Evolutionary conservation across 2,113 vertebrate genomes (phyloP).

Genomic region (Chaetorhynchus papuensis): DNA sequence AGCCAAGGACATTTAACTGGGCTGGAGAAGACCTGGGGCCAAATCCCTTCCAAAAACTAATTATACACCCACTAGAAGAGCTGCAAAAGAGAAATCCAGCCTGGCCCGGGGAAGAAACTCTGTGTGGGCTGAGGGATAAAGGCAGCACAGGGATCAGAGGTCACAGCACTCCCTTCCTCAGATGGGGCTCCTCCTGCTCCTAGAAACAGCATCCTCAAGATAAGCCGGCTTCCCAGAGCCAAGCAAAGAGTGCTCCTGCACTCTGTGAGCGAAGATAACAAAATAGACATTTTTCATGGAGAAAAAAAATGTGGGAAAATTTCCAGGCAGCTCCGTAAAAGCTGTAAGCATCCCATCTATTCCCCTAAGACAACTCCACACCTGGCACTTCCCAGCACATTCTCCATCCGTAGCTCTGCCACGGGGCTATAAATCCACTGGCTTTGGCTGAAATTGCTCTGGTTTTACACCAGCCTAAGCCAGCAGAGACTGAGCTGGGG

Average conservation of each 20-base stretch:
- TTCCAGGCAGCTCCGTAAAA: not conserved
- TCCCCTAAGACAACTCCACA: not conserved
- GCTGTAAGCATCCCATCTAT: not conserved
- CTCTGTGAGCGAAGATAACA: not conserved
- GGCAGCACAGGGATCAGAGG: not conserved
- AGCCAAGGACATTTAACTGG: not conserved
- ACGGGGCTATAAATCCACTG: not conserved
- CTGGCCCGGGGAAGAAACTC: not conserved
- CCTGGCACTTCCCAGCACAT: not conserved
- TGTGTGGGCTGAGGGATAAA: not conserved
- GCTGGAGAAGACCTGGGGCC: slow-evolving; percentile 10
- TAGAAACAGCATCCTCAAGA: not conserved
- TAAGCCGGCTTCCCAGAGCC: not conserved
- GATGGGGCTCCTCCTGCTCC: not conserved
- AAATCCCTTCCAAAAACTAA: not conserved
- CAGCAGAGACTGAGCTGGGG: not conserved
- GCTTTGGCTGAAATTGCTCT: not conserved
- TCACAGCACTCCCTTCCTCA: not conserved
- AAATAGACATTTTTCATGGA: not conserved
- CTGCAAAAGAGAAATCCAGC: not conserved
- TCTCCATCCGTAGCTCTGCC: not conserved
- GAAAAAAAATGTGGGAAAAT: not conserved
- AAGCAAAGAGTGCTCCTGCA: not conserved
- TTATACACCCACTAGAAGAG: not conserved
- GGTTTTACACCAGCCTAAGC: not conserved